Evolutionary conservation across 2,113 vertebrate species (phyloP).

Genomic region (Lanius ludovicianus): DNA sequence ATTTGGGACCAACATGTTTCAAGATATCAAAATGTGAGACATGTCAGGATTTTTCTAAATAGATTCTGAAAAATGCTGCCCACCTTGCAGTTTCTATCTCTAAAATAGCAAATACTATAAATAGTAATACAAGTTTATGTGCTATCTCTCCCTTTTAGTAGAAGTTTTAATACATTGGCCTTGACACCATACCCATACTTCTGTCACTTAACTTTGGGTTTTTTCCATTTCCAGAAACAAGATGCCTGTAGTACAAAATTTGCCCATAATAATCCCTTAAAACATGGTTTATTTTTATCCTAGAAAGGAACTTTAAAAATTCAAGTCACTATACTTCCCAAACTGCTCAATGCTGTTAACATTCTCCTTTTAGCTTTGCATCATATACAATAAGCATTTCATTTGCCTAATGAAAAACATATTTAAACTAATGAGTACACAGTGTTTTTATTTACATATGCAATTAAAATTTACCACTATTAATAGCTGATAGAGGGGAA

Average conservation of each 20-base stretch:
- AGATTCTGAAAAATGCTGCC: neutral
- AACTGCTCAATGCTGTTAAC: conserved; percentile 11
- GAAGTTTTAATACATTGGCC: neutral
- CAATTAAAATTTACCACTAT: conserved; percentile 71
- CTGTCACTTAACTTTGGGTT: neutral
- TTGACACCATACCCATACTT: neutral
- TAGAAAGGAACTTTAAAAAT: neutral
- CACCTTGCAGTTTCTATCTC: neutral
- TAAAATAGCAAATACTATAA: neutral
- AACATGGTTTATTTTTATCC: neutral
- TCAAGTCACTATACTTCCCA: neutral
- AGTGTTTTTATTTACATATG: conserved; percentile 71
- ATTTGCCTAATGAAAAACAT: conserved; percentile 77
- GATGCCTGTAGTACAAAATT: neutral
- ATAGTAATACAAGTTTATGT: neutral
- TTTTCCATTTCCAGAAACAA: neutral
- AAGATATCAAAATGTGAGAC: neutral
- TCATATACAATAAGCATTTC: conserved; percentile 58
- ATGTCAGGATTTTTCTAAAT: neutral
- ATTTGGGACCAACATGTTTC: neutral
- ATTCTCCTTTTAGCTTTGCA: conserved; percentile 59
- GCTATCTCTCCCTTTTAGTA: neutral
- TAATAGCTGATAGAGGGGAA: conserved; percentile 64
- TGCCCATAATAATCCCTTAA: neutral
- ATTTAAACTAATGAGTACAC: conserved; percentile 72